These are phyloP conservation scores for Hypothenemus hampei DNA, from an alignment of 1,140 invertebrate species.

Conservation along the genomic window DNA sequence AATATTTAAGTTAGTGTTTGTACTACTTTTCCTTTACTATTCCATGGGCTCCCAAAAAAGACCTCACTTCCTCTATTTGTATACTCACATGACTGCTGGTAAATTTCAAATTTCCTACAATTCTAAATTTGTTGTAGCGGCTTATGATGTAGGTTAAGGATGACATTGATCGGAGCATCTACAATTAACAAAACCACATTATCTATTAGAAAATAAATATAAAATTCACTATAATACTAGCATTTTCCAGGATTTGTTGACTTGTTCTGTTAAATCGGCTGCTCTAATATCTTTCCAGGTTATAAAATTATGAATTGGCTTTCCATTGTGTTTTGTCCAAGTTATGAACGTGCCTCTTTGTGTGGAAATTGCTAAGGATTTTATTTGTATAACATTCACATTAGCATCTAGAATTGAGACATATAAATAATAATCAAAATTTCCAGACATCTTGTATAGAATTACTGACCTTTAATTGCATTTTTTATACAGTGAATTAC, in stretches of 20 bases:
- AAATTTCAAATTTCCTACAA: constrained; percentile 62
- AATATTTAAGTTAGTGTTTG: not conserved
- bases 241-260: constrained; percentile 78
- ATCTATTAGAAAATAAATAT: not conserved
- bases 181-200: constrained; percentile 1
- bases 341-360: constrained; percentile 84
- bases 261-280: constrained; percentile 69
- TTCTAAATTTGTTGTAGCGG: constrained; percentile 59
- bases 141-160: constrained; percentile 69
- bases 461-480: constrained; percentile 55
- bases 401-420: constrained; percentile 53
- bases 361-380: constrained; percentile 79
- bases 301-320: constrained; percentile 88
- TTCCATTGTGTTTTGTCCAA: constrained; percentile 78
- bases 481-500: constrained; percentile 63
- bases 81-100: constrained; percentile 36
- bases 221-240: constrained; percentile 51
- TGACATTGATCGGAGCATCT: constrained; percentile 51
- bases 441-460: not conserved
- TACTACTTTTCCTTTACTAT: not conserved
- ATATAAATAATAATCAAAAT: not conserved
- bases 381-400: constrained; percentile 57
- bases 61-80: not conserved
- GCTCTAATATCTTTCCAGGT: constrained; percentile 94
- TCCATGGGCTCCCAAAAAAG: not conserved